Evolutionary conservation across 2,888 invertebrate genomes (phyloP).

Genomic region (Luperina nickerlii): DNA sequence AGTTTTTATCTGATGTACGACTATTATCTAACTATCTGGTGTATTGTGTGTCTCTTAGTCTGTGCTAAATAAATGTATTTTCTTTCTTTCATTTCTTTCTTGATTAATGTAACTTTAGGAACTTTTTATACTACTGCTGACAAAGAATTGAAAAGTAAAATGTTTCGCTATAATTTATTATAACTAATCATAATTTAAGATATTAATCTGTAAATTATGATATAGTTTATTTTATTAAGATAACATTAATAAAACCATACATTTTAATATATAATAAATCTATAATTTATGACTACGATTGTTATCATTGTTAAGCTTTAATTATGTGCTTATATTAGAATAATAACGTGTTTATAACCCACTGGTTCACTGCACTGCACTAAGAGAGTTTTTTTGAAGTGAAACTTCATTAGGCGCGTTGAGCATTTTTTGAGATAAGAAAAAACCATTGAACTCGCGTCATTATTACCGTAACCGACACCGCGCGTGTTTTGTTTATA

Average conservation of each 20-base stretch:
- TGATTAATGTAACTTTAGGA: not conserved
- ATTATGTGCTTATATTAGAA: not conserved
- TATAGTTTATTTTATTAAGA: conserved; percentile 1
- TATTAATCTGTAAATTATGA: not conserved
- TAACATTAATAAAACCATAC: not conserved
- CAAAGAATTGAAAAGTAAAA: not conserved
- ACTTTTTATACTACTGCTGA: not conserved
- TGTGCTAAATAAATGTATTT: too few species aligned
- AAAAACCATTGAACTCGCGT: too few species aligned
- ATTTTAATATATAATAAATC: conserved; percentile 1
- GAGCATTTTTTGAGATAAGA: too few species aligned
- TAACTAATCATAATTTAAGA: not conserved
- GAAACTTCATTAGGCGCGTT: too few species aligned
- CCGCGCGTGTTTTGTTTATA: too few species aligned
- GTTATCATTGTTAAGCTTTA: not conserved
- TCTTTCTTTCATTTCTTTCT: too few species aligned
- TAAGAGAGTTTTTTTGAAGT: not conserved
- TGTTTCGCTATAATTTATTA: not conserved
- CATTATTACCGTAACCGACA: too few species aligned
- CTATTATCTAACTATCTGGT: too few species aligned
- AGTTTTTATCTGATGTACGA: too few species aligned
- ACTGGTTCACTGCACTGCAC: not conserved
- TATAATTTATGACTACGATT: not conserved
- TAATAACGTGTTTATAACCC: not conserved
- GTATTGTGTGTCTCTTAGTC: too few species aligned